Evolutionary conservation across 2,113 vertebrate species (phyloP).

Genomic region (Paedocypris sp.): DNA sequence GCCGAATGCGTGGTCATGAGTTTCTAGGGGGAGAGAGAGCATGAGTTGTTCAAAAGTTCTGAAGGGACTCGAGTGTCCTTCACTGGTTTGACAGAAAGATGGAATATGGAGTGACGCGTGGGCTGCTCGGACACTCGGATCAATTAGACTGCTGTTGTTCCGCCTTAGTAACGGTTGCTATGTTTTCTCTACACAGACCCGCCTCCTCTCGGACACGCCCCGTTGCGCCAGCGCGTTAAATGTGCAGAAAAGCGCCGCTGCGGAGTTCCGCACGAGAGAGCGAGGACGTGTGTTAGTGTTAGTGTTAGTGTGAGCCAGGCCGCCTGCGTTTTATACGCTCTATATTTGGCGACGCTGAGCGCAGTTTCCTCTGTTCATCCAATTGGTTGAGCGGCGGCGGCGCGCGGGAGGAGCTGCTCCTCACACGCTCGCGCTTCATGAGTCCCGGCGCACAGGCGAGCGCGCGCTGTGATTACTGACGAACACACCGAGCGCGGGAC

Average conservation of each 20-base stretch:
- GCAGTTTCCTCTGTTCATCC: conserved; percentile 73
- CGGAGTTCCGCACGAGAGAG: conserved; percentile 22
- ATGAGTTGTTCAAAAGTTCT: too few species aligned
- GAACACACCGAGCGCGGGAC: conserved; percentile 17
- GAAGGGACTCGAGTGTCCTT: too few species aligned
- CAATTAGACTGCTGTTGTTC: conserved; percentile 1
- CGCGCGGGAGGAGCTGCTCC: conserved; percentile 61
- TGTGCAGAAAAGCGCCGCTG: not conserved
- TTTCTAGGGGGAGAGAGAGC: too few species aligned
- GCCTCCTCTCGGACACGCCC: not conserved
- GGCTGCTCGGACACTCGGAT: conserved; percentile 4
- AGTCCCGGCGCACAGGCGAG: conserved; percentile 41
- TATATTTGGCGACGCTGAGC: conserved; percentile 75
- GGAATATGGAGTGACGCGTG: not conserved
- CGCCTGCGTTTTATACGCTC: conserved; percentile 71
- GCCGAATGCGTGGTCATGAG: too few species aligned
- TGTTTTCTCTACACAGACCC: not conserved
- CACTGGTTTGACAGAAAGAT: too few species aligned
- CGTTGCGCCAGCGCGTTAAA: not conserved
- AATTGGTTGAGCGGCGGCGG: conserved; percentile 64
- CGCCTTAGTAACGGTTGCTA: conserved; percentile 3
- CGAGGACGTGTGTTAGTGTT: conserved; percentile 35
- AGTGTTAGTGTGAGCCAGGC: too few species aligned
- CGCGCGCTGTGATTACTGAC: conserved; percentile 17
- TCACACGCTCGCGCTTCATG: conserved; percentile 51